These are phyloP conservation scores for Formica selysi DNA, from an alignment of 1,140 invertebrate species.

Conservation along the genomic window DNA sequence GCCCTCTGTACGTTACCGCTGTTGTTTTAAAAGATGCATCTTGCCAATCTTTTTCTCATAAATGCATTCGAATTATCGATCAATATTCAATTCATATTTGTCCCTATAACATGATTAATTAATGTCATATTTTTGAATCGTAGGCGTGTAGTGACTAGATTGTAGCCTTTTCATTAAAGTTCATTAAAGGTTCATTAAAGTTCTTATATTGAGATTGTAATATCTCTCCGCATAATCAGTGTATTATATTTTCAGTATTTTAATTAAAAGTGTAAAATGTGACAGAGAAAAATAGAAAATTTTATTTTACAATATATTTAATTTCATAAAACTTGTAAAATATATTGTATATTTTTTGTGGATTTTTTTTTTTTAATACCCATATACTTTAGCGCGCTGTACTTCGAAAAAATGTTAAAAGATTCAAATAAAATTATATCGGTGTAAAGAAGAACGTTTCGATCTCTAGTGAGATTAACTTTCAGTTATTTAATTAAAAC, in stretches of 20 bases:
- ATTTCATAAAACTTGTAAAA: slow-evolving; percentile 2
- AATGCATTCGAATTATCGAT: neutral
- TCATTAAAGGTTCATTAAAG: neutral
- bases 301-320: slow-evolving; percentile 17
- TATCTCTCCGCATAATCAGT: neutral
- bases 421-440: neutral
- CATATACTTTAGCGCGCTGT: neutral
- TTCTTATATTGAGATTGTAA: too few species aligned
- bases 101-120: neutral
- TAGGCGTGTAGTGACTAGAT: neutral
- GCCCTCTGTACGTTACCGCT: slow-evolving; percentile 25
- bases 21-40: neutral
- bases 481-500: slow-evolving; percentile 1
- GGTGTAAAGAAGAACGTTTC: neutral
- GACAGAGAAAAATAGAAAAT: neutral
- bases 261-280: slow-evolving; percentile 6
- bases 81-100: neutral
- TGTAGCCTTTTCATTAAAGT: neutral
- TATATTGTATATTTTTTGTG: neutral
- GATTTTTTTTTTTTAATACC: too few species aligned
- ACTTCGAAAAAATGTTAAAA: neutral
- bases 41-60: neutral
- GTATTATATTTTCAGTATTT: neutral
- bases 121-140: neutral
- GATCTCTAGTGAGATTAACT: neutral